phyloP scores from a whole-genome alignment of 2,113 vertebrate genomes.

The Amazona guildingii region DNA sequence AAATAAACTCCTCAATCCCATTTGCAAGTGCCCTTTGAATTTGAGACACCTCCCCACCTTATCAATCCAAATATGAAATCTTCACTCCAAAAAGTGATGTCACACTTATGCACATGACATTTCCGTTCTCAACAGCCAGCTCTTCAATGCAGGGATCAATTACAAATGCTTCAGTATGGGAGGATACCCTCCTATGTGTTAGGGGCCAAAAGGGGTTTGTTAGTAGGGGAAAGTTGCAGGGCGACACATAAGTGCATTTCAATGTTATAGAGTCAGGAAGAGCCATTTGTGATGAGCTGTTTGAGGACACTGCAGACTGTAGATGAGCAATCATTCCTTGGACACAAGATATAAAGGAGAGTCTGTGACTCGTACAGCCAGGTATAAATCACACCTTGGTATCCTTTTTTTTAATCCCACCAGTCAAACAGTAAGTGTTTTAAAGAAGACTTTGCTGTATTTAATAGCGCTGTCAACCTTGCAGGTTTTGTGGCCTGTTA shows the following conservation, averaged over 20 bases:
- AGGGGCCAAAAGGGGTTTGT: rapidly evolving
- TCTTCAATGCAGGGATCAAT: neutral
- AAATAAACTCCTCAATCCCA: neutral
- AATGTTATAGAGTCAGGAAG: neutral
- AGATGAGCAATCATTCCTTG: constrained; percentile 36
- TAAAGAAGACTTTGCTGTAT: constrained; percentile 70
- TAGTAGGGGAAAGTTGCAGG: neutral
- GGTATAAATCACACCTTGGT: constrained; percentile 59
- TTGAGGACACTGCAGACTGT: constrained; percentile 28
- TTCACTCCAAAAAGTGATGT: neutral
- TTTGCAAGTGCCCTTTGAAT: neutral
- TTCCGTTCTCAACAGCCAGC: neutral
- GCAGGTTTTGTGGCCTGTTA: constrained; percentile 41
- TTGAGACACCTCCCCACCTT: neutral
- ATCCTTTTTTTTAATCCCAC: neutral
- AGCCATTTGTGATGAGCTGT: constrained; percentile 8
- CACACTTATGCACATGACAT: rapidly evolving
- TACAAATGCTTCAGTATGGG: neutral
- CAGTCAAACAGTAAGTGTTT: constrained; percentile 59
- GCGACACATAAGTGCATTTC: neutral
- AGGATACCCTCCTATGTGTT: rapidly evolving
- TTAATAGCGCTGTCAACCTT: constrained; percentile 70
- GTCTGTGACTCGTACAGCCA: neutral
- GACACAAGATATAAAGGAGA: constrained; percentile 48
- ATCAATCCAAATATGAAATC: neutral